phyloP scores from a whole-genome alignment of 1,140 invertebrate species.

The Trachelipus rathkii region DNA sequence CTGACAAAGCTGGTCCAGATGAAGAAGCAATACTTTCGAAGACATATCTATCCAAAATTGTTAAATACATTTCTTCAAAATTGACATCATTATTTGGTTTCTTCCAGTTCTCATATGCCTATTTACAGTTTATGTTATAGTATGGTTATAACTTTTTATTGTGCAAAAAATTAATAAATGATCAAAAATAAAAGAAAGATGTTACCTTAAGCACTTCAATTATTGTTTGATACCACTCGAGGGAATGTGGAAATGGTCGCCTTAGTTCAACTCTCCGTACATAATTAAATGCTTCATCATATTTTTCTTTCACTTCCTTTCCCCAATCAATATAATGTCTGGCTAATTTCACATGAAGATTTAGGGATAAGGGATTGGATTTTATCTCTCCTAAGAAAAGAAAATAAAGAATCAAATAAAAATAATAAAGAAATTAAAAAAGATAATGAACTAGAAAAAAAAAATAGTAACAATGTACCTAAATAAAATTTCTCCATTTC shows the following conservation, averaged over 20 bases:
- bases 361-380: conserved; percentile 65
- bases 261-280: conserved; percentile 63
- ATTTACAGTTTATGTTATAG: background rate
- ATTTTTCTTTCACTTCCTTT: conserved; percentile 54
- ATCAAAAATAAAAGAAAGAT: background rate
- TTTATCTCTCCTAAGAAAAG: conserved; percentile 60
- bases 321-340: conserved; percentile 62
- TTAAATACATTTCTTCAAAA: conserved; percentile 1
- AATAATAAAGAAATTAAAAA: no score
- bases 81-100: background rate
- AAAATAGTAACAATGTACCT: conserved; percentile 19
- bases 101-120: conserved; percentile 6
- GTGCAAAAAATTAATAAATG: no score
- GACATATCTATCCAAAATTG: background rate
- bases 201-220: conserved; percentile 58
- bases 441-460: no score
- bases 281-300: conserved; percentile 72
- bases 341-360: conserved; percentile 67
- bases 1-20: background rate
- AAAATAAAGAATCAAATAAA: conserved; percentile 21
- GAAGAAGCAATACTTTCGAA: background rate
- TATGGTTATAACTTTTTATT: background rate
- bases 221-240: conserved; percentile 73
- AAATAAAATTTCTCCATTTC: conserved; percentile 46
- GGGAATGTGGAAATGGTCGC: conserved; percentile 57